Evolutionary conservation across 2,888 invertebrate genomes (phyloP).

Genomic region (Gandaritis pyraliata): DNA sequence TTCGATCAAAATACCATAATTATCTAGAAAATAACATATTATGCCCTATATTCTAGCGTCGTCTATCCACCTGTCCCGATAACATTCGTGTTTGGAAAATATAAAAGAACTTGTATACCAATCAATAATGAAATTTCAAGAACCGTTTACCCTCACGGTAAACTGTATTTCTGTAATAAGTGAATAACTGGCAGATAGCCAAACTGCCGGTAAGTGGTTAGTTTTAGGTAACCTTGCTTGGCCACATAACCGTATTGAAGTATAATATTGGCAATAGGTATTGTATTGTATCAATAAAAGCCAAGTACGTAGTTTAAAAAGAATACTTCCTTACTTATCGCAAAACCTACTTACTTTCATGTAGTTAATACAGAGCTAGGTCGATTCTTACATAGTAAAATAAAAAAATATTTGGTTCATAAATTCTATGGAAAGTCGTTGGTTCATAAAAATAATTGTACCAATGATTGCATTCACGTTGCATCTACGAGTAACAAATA

Average conservation of each 20-base stretch:
- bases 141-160: conserved; percentile 18
- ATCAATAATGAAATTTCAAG: conserved; percentile 26
- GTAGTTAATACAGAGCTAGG: too few species aligned
- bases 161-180: conserved; percentile 30
- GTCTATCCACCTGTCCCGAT: too few species aligned
- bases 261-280: conserved; percentile 20
- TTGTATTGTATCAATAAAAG: conserved; percentile 15
- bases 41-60: too few species aligned
- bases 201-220: conserved; percentile 33
- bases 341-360: neutral
- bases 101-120: neutral
- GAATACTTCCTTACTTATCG: conserved; percentile 2
- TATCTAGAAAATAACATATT: too few species aligned
- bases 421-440: too few species aligned
- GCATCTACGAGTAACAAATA: too few species aligned
- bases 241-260: conserved; percentile 24
- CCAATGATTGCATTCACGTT: too few species aligned
- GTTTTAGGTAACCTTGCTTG: conserved; percentile 27
- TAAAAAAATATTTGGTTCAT: too few species aligned
- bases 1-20: too few species aligned
- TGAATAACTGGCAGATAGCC: conserved; percentile 31
- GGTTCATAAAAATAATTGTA: too few species aligned
- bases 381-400: too few species aligned
- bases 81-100: too few species aligned
- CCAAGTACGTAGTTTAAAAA: neutral